Evolutionary conservation across 2,797 vertebrate species (phyloP).

Genomic region (Epinephelus awoara): DNA sequence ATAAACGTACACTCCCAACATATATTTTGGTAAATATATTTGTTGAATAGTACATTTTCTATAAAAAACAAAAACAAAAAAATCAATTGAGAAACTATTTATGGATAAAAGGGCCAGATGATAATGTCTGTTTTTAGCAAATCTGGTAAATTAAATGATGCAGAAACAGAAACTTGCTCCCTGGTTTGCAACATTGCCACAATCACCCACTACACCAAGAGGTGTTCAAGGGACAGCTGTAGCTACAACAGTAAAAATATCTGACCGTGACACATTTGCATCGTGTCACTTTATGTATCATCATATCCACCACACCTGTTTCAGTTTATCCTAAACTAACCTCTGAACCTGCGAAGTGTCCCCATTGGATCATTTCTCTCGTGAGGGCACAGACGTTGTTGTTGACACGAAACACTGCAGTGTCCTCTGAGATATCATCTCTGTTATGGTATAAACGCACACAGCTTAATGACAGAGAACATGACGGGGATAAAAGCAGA

Average conservation of each 20-base stretch:
- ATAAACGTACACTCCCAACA: too few species aligned
- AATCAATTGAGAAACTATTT: too few species aligned
- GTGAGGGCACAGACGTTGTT: background rate
- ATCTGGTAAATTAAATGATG: too few species aligned
- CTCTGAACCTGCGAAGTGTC: background rate
- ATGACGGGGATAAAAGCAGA: conserved; percentile 6
- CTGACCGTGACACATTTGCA: background rate
- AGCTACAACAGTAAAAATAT: background rate
- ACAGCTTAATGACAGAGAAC: conserved; percentile 5
- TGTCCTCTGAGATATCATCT: conserved; percentile 12
- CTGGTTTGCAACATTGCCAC: background rate
- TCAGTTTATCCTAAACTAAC: background rate
- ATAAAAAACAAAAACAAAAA: too few species aligned
- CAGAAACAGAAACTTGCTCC: too few species aligned
- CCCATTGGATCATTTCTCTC: background rate
- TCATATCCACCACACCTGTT: background rate
- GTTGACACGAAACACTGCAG: conserved; percentile 28
- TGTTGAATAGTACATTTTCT: too few species aligned
- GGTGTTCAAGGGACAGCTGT: background rate
- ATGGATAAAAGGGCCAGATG: too few species aligned
- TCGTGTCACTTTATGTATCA: background rate
- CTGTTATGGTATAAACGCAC: conserved; percentile 39
- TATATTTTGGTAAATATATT: too few species aligned
- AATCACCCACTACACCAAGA: background rate
- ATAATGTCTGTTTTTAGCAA: too few species aligned